phyloP scores from a whole-genome alignment of 2,888 invertebrate genomes.

The Emmelina monodactyla region DNA sequence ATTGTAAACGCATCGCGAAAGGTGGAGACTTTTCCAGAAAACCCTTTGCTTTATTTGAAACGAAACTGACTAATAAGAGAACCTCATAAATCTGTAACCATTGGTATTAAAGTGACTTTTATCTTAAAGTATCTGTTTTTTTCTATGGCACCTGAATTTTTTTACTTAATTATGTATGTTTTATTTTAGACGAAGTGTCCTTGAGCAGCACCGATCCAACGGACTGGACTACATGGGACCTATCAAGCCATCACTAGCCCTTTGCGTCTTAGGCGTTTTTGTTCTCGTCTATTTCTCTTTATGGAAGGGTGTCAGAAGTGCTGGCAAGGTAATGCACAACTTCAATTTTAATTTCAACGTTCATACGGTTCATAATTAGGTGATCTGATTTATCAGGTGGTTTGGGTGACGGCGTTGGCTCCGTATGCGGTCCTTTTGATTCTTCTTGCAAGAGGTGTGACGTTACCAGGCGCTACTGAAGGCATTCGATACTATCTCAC shows the following conservation, averaged over 20 bases:
- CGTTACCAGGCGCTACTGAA: slow-evolving; percentile 83
- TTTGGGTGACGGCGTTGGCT: slow-evolving; percentile 94
- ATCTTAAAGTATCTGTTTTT: no score
- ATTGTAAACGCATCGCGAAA: no score
- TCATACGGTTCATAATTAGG: no score
- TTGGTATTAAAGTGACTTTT: no score
- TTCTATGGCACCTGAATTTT: no score
- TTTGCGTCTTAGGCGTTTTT: slow-evolving; percentile 91
- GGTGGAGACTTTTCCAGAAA: no score
- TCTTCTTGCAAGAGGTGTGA: slow-evolving; percentile 82
- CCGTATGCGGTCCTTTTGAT: slow-evolving; percentile 92
- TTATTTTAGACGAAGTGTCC: slow-evolving; percentile 77
- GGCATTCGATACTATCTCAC: slow-evolving; percentile 90
- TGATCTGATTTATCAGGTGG: slow-evolving; percentile 67
- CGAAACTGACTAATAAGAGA: no score
- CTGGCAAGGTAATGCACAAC: slow-evolving; percentile 94
- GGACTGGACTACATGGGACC: slow-evolving; percentile 89
- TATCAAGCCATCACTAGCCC: slow-evolving; percentile 86
- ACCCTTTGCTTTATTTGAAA: no score
- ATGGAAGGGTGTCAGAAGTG: slow-evolving; percentile 93
- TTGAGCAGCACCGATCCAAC: slow-evolving; percentile 82
- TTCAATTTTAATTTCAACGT: no score
- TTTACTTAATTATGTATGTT: no score
- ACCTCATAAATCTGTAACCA: no score
- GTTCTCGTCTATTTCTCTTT: slow-evolving; percentile 93